These are phyloP conservation scores for Ornithoptera priamus DNA, from an alignment of 2,888 invertebrate species.

Conservation along the genomic window DNA sequence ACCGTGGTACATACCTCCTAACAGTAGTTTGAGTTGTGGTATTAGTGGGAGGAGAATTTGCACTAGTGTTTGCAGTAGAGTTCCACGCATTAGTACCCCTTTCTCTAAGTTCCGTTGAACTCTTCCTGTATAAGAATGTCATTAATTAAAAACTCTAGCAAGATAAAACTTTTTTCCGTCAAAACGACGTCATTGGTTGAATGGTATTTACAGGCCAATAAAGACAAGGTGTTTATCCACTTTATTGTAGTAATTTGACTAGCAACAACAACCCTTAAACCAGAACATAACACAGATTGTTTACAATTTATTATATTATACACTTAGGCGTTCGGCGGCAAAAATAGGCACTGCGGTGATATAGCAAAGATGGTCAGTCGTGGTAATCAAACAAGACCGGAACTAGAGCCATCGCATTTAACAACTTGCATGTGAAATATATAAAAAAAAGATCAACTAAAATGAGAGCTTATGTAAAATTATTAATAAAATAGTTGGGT, in stretches of 20 bases:
- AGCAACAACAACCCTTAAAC: too few relatives aligned
- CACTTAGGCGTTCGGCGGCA: too few relatives aligned
- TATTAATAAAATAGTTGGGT: slow-evolving; percentile 10
- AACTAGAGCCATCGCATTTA: background rate
- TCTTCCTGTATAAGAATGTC: slow-evolving; percentile 45
- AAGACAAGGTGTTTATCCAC: too few relatives aligned
- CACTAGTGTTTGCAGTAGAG: slow-evolving; percentile 47
- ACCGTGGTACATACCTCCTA: slow-evolving; percentile 52
- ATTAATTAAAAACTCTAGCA: background rate
- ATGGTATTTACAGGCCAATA: too few relatives aligned
- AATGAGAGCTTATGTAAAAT: slow-evolving; percentile 28
- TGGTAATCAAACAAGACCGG: too few relatives aligned
- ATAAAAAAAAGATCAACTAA: slow-evolving; percentile 10
- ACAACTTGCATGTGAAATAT: background rate
- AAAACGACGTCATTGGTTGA: background rate
- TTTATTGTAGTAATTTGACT: too few relatives aligned
- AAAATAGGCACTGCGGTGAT: too few relatives aligned
- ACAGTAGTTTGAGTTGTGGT: slow-evolving; percentile 53
- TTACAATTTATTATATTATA: too few relatives aligned
- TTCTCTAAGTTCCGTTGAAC: slow-evolving; percentile 55
- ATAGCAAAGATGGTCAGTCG: too few relatives aligned
- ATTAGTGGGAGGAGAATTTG: slow-evolving; percentile 44
- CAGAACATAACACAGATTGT: too few relatives aligned
- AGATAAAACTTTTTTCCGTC: background rate
- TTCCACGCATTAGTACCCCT: slow-evolving; percentile 64